Evolutionary conservation across 2,888 invertebrate genomes (phyloP).

Genomic region (Tetragnatha montana): DNA sequence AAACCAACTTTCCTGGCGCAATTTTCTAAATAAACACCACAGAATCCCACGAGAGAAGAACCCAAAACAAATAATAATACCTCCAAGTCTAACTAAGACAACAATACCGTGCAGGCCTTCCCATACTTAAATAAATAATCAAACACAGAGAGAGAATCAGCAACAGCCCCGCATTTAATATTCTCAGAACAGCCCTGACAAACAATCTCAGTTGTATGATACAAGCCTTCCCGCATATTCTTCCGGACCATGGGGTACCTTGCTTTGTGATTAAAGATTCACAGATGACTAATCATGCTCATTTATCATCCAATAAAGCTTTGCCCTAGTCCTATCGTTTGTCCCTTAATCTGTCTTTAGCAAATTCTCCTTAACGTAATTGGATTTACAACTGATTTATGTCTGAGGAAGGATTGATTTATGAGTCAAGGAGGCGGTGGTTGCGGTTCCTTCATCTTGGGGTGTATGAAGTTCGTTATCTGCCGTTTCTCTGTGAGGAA

Average conservation of each 20-base stretch:
- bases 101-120: too few species aligned
- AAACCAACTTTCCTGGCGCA: too few species aligned
- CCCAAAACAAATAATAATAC: too few species aligned
- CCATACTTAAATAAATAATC: too few species aligned
- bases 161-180: background rate
- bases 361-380: conserved; percentile 39
- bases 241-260: background rate
- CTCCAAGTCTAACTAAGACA: too few species aligned
- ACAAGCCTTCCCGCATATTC: background rate
- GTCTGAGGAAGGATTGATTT: conserved; percentile 19
- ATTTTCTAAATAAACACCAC: too few species aligned
- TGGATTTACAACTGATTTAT: conserved; percentile 33
- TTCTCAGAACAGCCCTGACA: background rate
- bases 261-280: conserved; percentile 12
- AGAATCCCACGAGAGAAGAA: too few species aligned
- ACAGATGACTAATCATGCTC: conserved; percentile 37
- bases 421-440: background rate
- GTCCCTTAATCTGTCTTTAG: conserved; percentile 6
- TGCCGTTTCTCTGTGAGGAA: background rate
- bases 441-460: background rate
- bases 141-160: too few species aligned
- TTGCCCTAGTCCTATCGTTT: background rate
- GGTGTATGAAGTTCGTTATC: background rate
- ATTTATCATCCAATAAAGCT: conserved; percentile 29
- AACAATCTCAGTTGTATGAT: background rate